Conservation (phyloP, 2,113 vertebrate species). For the Pionites leucogaster region DNA sequence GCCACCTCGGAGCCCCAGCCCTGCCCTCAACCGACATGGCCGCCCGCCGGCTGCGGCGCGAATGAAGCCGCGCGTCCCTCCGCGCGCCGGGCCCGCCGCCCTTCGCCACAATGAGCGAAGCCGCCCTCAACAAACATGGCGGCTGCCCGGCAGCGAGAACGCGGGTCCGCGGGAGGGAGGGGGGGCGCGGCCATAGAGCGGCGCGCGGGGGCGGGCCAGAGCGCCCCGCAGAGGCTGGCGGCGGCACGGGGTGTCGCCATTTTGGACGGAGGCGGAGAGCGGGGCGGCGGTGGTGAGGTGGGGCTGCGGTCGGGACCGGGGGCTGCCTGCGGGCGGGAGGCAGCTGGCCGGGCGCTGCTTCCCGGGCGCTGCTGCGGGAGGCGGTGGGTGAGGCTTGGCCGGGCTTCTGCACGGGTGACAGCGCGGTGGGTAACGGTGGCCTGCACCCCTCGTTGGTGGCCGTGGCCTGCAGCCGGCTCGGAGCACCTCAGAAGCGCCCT, state of each 20-base stretch:
- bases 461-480: background rate
- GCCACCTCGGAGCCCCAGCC: too few relatives aligned
- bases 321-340: background rate
- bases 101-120: background rate
- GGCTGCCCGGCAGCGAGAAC: background rate
- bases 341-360: background rate
- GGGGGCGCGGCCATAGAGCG: background rate
- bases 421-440: background rate
- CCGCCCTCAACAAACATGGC: background rate
- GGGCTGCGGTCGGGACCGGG: background rate
- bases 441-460: background rate
- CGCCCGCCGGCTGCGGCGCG: background rate
- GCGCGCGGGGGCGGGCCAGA: background rate
- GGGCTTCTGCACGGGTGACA: background rate
- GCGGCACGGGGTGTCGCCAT: background rate
- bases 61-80: background rate
- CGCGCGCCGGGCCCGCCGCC: too few relatives aligned
- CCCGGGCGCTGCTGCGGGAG: background rate
- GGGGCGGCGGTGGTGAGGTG: background rate
- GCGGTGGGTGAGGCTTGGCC: background rate
- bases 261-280: conserved; percentile 10
- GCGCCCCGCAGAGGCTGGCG: background rate
- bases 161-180: background rate
- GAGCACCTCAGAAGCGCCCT: background rate
- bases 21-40: background rate